Conservation (phyloP, 1,140 invertebrate species). For the Andricus grossulariae region DNA sequence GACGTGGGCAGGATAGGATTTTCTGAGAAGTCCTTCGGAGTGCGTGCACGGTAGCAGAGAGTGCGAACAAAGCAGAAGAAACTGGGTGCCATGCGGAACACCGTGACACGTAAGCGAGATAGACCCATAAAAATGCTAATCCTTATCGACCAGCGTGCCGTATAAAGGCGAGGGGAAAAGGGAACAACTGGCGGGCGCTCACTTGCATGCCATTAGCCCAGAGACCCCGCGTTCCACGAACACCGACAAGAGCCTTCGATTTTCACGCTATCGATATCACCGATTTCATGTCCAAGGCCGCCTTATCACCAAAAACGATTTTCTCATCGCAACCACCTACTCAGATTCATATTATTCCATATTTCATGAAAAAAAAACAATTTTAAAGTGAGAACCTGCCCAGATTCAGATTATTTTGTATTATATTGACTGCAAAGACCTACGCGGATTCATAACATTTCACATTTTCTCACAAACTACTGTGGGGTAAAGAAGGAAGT, state of each 20-base stretch:
- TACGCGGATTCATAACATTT: too few species aligned
- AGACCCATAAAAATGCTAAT: slow-evolving; percentile 77
- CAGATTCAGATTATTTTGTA: too few species aligned
- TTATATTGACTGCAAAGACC: too few species aligned
- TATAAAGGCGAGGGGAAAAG: slow-evolving; percentile 47
- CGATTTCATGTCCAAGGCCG: background rate
- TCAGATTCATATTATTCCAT: too few species aligned
- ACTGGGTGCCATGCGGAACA: slow-evolving; percentile 50
- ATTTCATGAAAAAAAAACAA: too few species aligned
- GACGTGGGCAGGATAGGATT: too few species aligned
- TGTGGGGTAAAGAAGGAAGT: too few species aligned
- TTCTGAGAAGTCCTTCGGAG: slow-evolving; percentile 26
- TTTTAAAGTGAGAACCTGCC: too few species aligned
- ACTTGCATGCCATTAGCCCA: slow-evolving; percentile 76
- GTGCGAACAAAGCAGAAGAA: slow-evolving; percentile 46
- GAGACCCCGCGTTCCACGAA: slow-evolving; percentile 67
- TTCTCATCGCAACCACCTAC: too few species aligned
- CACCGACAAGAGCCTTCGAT: slow-evolving; percentile 51
- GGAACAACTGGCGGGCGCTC: slow-evolving; percentile 55
- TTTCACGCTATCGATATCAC: slow-evolving; percentile 29
- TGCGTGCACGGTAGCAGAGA: slow-evolving; percentile 26
- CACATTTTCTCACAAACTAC: too few species aligned
- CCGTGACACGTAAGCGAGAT: slow-evolving; percentile 63
- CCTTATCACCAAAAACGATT: background rate
- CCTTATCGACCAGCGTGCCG: slow-evolving; percentile 69